A percentile compares a stretch with the other conserved stretches of the same genome.
Conservation (phyloP, 2,888 invertebrate species). For the Eupithecia subumbrata region DNA sequence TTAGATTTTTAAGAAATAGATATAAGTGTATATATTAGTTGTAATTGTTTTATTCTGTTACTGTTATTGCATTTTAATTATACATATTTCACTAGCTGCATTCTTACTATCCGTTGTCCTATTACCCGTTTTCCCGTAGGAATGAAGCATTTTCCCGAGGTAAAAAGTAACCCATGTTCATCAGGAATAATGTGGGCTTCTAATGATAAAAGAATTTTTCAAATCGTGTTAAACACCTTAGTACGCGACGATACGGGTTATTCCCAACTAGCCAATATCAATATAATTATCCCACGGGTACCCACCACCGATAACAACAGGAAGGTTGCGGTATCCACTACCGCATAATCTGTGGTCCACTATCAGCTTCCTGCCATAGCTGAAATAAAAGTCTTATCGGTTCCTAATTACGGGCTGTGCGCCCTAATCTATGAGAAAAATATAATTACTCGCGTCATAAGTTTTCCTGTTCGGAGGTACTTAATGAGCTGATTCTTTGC, state of each 20-base stretch:
- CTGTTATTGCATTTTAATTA: no score
- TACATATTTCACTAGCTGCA: no score
- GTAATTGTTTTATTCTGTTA: no score
- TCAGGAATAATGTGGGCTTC: no score
- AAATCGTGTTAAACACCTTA: no score
- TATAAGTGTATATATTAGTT: no score
- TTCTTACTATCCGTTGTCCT: no score
- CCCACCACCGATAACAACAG: constrained; percentile 39
- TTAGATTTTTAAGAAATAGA: no score
- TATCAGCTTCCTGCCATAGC: constrained; percentile 29
- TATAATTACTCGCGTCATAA: constrained; percentile 16
- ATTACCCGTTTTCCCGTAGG: no score
- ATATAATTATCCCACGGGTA: constrained; percentile 31
- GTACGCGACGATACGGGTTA: constrained; percentile 8
- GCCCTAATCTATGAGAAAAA: constrained; percentile 22
- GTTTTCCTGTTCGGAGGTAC: constrained; percentile 21
- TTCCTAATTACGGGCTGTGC: constrained; percentile 28
- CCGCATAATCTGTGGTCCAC: constrained; percentile 1
- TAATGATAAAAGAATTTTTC: no score
- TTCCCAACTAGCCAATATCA: constrained; percentile 19
- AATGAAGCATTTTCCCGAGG: no score
- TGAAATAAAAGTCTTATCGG: constrained; percentile 10
- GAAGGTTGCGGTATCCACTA: constrained; percentile 48
- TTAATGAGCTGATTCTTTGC: neutral
- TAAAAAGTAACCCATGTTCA: no score